phyloP scores from a whole-genome alignment of 2,113 vertebrate species.

The Rafetus swinhoei region DNA sequence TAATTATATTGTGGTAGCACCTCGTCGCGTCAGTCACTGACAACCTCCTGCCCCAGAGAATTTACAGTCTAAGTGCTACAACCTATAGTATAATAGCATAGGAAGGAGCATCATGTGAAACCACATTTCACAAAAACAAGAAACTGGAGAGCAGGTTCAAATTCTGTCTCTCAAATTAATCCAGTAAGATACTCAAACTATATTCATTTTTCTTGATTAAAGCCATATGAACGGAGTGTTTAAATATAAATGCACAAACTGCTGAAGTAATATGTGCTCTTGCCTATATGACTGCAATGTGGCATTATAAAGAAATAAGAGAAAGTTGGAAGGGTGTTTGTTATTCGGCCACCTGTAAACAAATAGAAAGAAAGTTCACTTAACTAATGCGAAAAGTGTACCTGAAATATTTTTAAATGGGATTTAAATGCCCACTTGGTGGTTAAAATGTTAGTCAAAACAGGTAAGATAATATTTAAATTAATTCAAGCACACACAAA shows the following conservation, averaged over 20 bases:
- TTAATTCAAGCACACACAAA: neutral
- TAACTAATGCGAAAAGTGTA: neutral
- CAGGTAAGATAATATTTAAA: neutral
- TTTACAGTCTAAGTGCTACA: neutral
- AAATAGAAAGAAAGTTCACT: neutral
- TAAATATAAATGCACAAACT: neutral
- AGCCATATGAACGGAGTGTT: neutral
- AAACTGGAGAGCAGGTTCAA: neutral
- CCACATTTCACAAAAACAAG: neutral
- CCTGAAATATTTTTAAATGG: neutral
- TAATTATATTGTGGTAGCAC: constrained; percentile 1
- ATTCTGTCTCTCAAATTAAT: neutral
- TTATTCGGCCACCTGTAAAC: neutral
- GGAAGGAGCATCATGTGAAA: neutral
- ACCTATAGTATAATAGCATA: neutral
- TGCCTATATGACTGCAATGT: neutral
- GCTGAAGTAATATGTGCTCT: neutral
- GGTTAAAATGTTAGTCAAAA: constrained; percentile 10
- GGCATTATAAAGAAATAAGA: neutral
- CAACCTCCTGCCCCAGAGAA: neutral
- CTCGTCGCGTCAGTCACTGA: neutral
- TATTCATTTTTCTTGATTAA: neutral
- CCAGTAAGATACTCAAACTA: neutral
- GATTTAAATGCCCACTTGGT: neutral
- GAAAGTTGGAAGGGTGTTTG: neutral